Conservation (phyloP, 2,113 vertebrate species). For the Sorex fumeus region DNA sequence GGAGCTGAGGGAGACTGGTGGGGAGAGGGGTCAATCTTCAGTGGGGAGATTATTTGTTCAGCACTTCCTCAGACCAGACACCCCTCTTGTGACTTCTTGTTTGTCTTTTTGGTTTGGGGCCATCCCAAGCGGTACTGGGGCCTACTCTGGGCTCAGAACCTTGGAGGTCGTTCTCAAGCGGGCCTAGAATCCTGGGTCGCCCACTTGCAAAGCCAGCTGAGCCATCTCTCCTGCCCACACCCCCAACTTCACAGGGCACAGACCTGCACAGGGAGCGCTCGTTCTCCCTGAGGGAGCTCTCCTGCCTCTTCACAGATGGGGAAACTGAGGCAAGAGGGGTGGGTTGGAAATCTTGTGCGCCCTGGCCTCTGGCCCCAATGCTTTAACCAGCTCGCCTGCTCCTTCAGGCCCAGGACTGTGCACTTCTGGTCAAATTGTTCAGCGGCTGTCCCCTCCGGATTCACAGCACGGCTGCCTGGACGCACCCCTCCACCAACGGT, state of each 20-base stretch:
- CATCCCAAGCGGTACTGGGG: too few relatives aligned
- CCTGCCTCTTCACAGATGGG: neutral
- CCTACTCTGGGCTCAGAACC: too few relatives aligned
- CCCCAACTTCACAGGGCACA: neutral
- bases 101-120: too few relatives aligned
- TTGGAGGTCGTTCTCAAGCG: too few relatives aligned
- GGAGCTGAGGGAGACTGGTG: neutral
- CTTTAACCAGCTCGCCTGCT: neutral
- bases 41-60: neutral
- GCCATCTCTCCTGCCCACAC: too few relatives aligned
- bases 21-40: neutral
- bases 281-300: neutral
- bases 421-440: constrained; percentile 93
- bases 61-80: neutral
- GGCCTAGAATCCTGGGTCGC: too few relatives aligned
- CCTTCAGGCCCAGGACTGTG: constrained; percentile 84
- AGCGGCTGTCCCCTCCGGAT: constrained; percentile 94
- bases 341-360: neutral
- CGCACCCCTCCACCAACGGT: constrained; percentile 92
- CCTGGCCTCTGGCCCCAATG: neutral
- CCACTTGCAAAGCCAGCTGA: too few relatives aligned
- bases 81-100: too few relatives aligned
- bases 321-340: neutral
- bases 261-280: neutral
- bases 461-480: constrained; percentile 92